Conservation (phyloP, 2,888 invertebrate species). For the Camptogramma bilineatum region DNA sequence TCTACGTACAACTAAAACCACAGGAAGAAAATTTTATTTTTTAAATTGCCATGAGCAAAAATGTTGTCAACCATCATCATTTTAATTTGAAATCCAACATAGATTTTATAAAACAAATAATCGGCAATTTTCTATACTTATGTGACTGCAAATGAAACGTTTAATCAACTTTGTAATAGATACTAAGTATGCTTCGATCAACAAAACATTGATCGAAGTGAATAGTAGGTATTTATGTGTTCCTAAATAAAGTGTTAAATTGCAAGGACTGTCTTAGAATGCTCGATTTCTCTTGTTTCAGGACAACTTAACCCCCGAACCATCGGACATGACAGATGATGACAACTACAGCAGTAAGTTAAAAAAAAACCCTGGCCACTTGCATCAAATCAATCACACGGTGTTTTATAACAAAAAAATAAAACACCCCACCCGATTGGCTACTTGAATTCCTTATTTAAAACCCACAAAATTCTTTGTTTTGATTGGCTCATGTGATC, state of each 20-base stretch:
- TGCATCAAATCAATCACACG: constrained; percentile 81
- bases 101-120: no score
- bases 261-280: background rate
- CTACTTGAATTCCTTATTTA: constrained; percentile 36
- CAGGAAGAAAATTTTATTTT: no score
- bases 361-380: constrained; percentile 62
- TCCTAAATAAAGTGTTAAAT: no score
- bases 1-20: background rate
- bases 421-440: constrained; percentile 43
- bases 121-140: no score
- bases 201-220: no score
- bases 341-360: constrained; percentile 89
- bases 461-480: constrained; percentile 62
- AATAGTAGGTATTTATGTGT: no score
- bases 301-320: constrained; percentile 90
- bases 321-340: constrained; percentile 89
- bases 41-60: no score
- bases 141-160: no score
- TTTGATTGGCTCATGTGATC: constrained; percentile 81
- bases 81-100: no score
- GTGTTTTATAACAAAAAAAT: constrained; percentile 64
- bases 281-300: constrained; percentile 79
- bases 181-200: no score
- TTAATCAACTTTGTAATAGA: no score
- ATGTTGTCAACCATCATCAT: no score